Evolutionary conservation across 2,797 vertebrate species (phyloP).

Genomic region (Aratinga solstitialis): DNA sequence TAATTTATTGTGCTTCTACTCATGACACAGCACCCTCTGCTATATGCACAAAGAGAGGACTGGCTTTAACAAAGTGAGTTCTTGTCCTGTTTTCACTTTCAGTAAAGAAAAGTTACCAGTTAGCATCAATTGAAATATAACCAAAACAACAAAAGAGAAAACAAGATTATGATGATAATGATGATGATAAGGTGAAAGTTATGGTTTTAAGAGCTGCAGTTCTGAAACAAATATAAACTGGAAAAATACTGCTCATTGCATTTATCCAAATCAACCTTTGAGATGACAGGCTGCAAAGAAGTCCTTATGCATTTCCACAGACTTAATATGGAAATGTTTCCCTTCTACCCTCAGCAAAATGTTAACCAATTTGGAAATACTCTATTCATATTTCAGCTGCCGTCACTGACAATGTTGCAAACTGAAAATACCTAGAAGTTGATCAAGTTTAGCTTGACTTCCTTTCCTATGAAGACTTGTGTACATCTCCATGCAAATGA

Average conservation of each 20-base stretch:
- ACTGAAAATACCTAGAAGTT: neutral
- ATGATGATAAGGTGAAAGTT: neutral
- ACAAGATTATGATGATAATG: neutral
- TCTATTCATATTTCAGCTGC: neutral
- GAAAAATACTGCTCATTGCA: neutral
- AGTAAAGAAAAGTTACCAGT: constrained; percentile 57
- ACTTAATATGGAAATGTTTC: neutral
- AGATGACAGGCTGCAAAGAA: neutral
- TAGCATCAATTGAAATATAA: constrained; percentile 55
- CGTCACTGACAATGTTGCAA: neutral
- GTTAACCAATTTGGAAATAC: neutral
- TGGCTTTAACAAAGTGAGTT: constrained; percentile 55
- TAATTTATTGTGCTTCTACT: constrained; percentile 63
- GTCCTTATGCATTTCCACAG: neutral
- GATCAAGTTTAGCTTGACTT: neutral
- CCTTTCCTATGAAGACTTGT: neutral
- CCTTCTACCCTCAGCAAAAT: neutral
- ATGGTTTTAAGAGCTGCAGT: neutral
- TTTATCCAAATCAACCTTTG: neutral
- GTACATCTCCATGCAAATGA: neutral
- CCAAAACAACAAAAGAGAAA: constrained; percentile 14
- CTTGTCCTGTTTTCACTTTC: constrained; percentile 51
- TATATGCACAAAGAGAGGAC: constrained; percentile 39
- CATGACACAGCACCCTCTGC: constrained; percentile 56
- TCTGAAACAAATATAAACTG: constrained; percentile 21